Conservation (phyloP, 1,140 invertebrate species). For the Teleogryllus occipitalis region DNA sequence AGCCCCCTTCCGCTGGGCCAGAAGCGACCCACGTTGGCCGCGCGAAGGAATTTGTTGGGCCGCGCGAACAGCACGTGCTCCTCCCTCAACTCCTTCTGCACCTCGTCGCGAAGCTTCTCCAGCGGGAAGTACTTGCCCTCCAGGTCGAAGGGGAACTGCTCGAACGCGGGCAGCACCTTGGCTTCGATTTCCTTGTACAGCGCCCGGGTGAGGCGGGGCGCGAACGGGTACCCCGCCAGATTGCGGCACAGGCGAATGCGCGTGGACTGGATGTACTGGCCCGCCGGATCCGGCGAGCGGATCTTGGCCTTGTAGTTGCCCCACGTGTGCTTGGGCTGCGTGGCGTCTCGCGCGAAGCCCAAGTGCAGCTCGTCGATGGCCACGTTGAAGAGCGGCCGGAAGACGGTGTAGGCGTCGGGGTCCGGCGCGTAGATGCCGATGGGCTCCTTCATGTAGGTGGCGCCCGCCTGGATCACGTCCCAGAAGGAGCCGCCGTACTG, state of each 20-base stretch:
- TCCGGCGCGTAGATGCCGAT: slow-evolving; percentile 63
- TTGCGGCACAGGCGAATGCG: slow-evolving; percentile 64
- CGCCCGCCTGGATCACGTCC: not conserved
- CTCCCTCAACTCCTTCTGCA: slow-evolving; percentile 60
- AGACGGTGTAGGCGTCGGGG: slow-evolving; percentile 58
- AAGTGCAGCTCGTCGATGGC: slow-evolving; percentile 69
- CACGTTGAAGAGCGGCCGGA: slow-evolving; percentile 61
- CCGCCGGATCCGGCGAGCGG: slow-evolving; percentile 61
- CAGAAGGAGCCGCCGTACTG: not conserved
- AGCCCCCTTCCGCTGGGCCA: slow-evolving; percentile 72
- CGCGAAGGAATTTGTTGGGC: slow-evolving; percentile 56
- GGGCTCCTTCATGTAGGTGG: not conserved
- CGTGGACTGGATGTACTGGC: slow-evolving; percentile 63
- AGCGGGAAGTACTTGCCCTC: slow-evolving; percentile 61
- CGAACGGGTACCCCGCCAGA: slow-evolving; percentile 63
- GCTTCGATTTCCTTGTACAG: slow-evolving; percentile 55
- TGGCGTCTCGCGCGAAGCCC: slow-evolving; percentile 49
- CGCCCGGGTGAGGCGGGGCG: slow-evolving; percentile 58
- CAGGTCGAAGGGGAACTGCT: slow-evolving; percentile 46
- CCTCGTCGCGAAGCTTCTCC: slow-evolving; percentile 55
- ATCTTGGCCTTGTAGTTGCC: slow-evolving; percentile 53
- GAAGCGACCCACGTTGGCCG: slow-evolving; percentile 63
- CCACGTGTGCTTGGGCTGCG: slow-evolving; percentile 58
- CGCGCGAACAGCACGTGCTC: slow-evolving; percentile 75
- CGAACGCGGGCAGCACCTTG: slow-evolving; percentile 41